Evolutionary conservation across 2,113 vertebrate species (phyloP), one percentile per base, ranked within the genome.

Genomic region (Cephalopholis sonnerati): DNA sequence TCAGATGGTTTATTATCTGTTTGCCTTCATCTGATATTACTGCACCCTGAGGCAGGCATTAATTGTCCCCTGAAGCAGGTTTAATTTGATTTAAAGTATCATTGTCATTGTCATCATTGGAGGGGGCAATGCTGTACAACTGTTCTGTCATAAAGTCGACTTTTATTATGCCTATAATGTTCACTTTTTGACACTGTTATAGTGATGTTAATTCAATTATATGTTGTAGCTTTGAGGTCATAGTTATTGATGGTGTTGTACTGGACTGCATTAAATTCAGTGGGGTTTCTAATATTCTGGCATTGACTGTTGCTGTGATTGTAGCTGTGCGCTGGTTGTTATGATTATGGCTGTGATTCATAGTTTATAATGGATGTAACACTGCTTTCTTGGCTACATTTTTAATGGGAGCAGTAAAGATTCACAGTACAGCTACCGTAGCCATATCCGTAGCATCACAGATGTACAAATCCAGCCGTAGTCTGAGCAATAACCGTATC

Each of bases 1-100:
- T 61, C 32, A 16, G 8, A 46, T 58, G 15, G 18, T 29, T 64
- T 39, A 48, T 83, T 61, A 70, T 69, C 20, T 72, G 22, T 69
- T 72, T 62, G 24, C 54, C 41, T 8, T 50, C 3, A 68, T 83
- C 77, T 75, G 51, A 55, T 63, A 36, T 76, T 17, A 44, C 24
- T 24, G 16, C 46, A 53, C 22, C 20, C 51, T 24, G 32, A 58
- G 50, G 57, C 44, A 22, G 27, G n/a, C 20, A 55, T 36, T 53
- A 62, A 76, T 82, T 25, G 6, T 18, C 32, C 63, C 29, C 55
- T 12, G 41, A 67, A 80, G 65, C 53, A 27, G n/a, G 5, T 5
- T 66, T 66, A 27, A 66, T 79, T 54, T 29, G 10, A 61, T 46
- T 70, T 17, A 36, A 16, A 57, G 4, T 41, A 17, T 39, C 16